Evolutionary conservation across 2,888 invertebrate species (phyloP).

Genomic region (Mythimna impura): DNA sequence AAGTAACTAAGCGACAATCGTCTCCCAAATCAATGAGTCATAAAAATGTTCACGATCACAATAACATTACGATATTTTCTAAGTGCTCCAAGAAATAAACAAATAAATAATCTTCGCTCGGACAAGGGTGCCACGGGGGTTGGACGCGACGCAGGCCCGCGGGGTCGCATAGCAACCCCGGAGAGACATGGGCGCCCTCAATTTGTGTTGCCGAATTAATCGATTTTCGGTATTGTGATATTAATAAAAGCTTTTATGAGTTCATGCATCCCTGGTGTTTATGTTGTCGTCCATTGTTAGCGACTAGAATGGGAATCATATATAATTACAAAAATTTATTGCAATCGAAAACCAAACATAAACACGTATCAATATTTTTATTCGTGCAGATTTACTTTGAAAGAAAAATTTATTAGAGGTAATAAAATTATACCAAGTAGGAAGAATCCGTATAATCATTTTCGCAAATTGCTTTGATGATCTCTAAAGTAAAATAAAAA

Average conservation of each 20-base stretch:
- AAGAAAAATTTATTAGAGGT: neutral
- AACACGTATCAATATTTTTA: no score
- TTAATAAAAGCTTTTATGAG: slow-evolving; percentile 47
- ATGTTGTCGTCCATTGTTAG: neutral
- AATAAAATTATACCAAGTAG: neutral
- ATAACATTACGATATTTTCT: slow-evolving; percentile 28
- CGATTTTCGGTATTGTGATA: slow-evolving; percentile 54
- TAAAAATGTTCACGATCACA: slow-evolving; percentile 14
- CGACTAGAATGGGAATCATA: neutral
- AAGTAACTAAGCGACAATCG: neutral
- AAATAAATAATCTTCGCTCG: slow-evolving; percentile 57
- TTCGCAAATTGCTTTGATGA: slow-evolving; percentile 4
- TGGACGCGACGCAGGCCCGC: slow-evolving; percentile 1
- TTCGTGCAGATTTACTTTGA: neutral
- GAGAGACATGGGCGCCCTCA: slow-evolving; percentile 36
- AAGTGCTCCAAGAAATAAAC: slow-evolving; percentile 47
- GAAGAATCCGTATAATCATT: neutral
- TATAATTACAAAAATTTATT: neutral
- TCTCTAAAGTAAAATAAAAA: slow-evolving; percentile 9
- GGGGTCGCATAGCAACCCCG: slow-evolving; percentile 66
- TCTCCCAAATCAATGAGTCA: neutral
- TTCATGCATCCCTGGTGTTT: slow-evolving; percentile 23
- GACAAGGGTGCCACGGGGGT: slow-evolving; percentile 47
- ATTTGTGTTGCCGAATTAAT: slow-evolving; percentile 59
- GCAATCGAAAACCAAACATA: neutral